A percentile compares a stretch with the other conserved stretches of the same genome.
These are phyloP conservation scores for Trachelus stipa DNA, from an alignment of 2,888 invertebrate species.

Conservation along the genomic window DNA sequence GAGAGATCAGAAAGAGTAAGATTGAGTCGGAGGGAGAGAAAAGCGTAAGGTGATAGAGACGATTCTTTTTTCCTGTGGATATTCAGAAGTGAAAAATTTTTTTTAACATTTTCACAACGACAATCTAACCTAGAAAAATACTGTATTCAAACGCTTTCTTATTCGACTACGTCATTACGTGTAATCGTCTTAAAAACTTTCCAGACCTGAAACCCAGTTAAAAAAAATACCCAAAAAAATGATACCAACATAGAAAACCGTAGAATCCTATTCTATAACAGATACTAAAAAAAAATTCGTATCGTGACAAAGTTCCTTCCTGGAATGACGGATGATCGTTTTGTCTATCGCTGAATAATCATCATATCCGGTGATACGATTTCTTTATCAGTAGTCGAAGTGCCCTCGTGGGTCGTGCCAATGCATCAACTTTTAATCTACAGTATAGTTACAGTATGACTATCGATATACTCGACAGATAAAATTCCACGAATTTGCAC, in stretches of 20 bases:
- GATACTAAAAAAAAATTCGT: not conserved
- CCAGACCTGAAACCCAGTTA: too few relatives aligned
- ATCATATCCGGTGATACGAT: slow-evolving; percentile 52
- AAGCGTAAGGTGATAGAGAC: not conserved
- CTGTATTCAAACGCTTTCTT: not conserved
- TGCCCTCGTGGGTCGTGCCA: slow-evolving; percentile 21
- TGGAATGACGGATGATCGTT: slow-evolving; percentile 43
- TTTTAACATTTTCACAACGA: not conserved
- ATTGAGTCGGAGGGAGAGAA: not conserved
- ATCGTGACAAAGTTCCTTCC: not conserved
- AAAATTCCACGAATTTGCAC: not conserved
- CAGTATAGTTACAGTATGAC: not conserved
- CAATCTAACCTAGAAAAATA: not conserved
- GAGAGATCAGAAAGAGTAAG: not conserved
- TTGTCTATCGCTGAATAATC: slow-evolving; percentile 57
- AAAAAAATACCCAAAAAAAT: too few relatives aligned
- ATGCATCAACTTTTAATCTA: slow-evolving; percentile 48
- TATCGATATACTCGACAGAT: not conserved
- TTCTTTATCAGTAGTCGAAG: slow-evolving; percentile 29
- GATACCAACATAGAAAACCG: not conserved
- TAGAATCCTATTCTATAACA: not conserved
- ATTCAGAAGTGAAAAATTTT: not conserved
- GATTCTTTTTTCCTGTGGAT: not conserved
- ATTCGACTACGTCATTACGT: not conserved
- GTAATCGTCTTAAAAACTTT: not conserved